Conservation (phyloP, 2,888 invertebrate species). For the Acleris cristana region DNA sequence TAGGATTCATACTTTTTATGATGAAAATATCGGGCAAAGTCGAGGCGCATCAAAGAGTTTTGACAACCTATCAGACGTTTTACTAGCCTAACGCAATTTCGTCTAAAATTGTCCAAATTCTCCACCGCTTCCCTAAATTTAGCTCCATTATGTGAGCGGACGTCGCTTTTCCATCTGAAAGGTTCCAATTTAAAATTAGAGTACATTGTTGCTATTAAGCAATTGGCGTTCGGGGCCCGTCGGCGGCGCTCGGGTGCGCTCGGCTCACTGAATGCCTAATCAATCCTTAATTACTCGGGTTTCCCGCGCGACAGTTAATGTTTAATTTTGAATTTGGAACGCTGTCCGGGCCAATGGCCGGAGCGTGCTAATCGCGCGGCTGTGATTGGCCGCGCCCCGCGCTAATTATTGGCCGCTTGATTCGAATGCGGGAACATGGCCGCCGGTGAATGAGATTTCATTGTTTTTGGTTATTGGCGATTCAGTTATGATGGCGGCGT, state of each 20-base stretch:
- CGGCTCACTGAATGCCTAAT: slow-evolving; percentile 56
- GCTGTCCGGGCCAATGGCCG: slow-evolving; percentile 57
- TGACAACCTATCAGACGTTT: not conserved
- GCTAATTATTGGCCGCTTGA: slow-evolving; percentile 70
- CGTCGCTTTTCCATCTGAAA: slow-evolving; percentile 21
- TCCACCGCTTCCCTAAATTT: slow-evolving; percentile 5
- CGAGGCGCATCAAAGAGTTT: not conserved
- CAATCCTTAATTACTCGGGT: slow-evolving; percentile 59
- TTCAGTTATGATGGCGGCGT: slow-evolving; percentile 64
- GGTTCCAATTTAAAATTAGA: slow-evolving; percentile 40
- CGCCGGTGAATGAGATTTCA: slow-evolving; percentile 41
- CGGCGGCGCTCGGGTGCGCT: slow-evolving; percentile 23
- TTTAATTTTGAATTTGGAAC: slow-evolving; percentile 57
- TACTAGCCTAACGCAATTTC: slow-evolving; percentile 1
- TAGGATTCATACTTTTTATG: no score
- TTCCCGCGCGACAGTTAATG: slow-evolving; percentile 51
- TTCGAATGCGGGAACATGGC: slow-evolving; percentile 52
- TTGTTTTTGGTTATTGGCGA: slow-evolving; percentile 58
- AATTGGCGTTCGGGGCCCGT: slow-evolving; percentile 34
- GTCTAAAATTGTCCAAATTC: not conserved
- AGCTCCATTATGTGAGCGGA: slow-evolving; percentile 13
- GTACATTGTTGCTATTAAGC: slow-evolving; percentile 42
- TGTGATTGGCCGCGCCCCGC: slow-evolving; percentile 64
- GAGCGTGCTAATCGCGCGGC: slow-evolving; percentile 50
- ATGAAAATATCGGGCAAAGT: no score